Conservation (phyloP, 2,113 vertebrate species). For the Fregetta grallaria region DNA sequence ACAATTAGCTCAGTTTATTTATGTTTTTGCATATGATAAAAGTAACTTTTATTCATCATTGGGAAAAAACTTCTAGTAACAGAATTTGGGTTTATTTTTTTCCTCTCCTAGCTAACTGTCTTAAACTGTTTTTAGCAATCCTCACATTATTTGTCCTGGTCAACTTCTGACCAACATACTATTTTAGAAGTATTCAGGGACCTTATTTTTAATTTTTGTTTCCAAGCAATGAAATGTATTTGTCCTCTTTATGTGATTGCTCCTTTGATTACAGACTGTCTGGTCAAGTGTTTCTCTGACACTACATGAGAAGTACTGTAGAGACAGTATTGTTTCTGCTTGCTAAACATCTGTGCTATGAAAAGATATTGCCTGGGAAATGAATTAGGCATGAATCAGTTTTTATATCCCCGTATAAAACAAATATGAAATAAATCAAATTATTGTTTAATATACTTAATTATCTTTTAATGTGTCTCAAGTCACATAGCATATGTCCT, state of each 20-base stretch:
- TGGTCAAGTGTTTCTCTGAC: neutral
- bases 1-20: neutral
- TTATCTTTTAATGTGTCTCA: conserved; percentile 35
- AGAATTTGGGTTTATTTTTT: neutral
- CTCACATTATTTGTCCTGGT: neutral
- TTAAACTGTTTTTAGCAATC: neutral
- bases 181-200: neutral
- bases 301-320: neutral
- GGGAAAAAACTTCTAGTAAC: neutral
- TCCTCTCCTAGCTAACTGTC: neutral
- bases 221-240: neutral
- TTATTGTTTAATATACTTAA: conserved; percentile 60
- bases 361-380: conserved; percentile 25
- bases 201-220: neutral
- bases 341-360: conserved; percentile 14
- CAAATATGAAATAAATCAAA: conserved; percentile 62
- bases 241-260: neutral
- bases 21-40: neutral
- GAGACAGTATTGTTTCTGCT: neutral
- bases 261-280: neutral
- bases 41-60: neutral
- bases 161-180: neutral
- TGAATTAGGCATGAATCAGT: neutral
- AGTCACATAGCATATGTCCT: conserved; percentile 51
- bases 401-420: conserved; percentile 40